phyloP scores from a whole-genome alignment of 2,888 invertebrate genomes.

The Lycophotia porphyrea region DNA sequence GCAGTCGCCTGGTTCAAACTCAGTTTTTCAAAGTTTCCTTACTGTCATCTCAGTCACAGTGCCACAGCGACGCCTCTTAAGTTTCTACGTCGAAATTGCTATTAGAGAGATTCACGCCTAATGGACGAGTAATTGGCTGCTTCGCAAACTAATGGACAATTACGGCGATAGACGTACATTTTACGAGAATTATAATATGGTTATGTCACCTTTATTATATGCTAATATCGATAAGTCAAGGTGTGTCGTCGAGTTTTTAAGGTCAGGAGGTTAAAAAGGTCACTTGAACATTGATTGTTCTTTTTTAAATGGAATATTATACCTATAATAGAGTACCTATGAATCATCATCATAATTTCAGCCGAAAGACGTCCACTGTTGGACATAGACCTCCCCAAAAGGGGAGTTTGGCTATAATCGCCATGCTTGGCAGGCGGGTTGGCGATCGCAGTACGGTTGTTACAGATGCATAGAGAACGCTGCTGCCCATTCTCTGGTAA shows the following conservation, averaged over 20 bases:
- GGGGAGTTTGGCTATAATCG: too few relatives aligned
- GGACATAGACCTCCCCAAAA: too few relatives aligned
- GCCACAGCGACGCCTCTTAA: conserved; percentile 61
- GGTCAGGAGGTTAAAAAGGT: conserved; percentile 27
- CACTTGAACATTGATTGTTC: not conserved
- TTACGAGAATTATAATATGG: conserved; percentile 78
- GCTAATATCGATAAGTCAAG: conserved; percentile 43
- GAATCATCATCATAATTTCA: too few relatives aligned
- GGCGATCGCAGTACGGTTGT: too few relatives aligned
- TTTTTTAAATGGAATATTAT: not conserved
- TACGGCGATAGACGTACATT: conserved; percentile 80
- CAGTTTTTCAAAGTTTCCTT: conserved; percentile 26
- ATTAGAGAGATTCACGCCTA: conserved; percentile 88
- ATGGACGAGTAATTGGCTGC: conserved; percentile 88
- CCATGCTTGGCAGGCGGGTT: too few relatives aligned
- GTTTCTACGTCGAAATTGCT: conserved; percentile 86
- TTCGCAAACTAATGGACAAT: conserved; percentile 89
- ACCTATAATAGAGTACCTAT: too few relatives aligned
- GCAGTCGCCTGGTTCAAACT: not conserved
- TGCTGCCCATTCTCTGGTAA: too few relatives aligned
- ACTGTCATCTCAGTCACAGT: conserved; percentile 33
- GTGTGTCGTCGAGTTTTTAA: conserved; percentile 12
- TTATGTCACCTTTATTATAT: conserved; percentile 66
- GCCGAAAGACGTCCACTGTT: too few relatives aligned
- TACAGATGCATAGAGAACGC: too few relatives aligned